Conservation (phyloP, 1,140 invertebrate species). For the Drosophila simulans region DNA sequence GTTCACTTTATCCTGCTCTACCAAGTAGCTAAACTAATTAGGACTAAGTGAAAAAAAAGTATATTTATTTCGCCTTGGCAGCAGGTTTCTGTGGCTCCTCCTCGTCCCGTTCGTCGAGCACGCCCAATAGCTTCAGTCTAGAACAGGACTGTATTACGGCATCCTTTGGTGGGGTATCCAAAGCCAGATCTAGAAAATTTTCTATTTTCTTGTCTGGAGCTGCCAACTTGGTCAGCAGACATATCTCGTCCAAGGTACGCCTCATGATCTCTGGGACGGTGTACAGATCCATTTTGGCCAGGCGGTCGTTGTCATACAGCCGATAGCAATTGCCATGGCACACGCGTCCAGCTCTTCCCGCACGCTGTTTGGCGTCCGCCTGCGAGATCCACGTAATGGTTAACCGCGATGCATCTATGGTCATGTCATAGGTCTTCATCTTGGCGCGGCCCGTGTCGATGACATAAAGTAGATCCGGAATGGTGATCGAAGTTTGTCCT, state of each 20-base stretch:
- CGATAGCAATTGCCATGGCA: slow-evolving; percentile 92
- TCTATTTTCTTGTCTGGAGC: slow-evolving; percentile 86
- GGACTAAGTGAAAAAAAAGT: neutral
- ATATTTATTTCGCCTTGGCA: slow-evolving; percentile 37
- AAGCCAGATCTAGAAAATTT: slow-evolving; percentile 85
- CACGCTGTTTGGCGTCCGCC: slow-evolving; percentile 91
- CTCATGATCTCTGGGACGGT: slow-evolving; percentile 92
- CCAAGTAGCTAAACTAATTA: too few species aligned
- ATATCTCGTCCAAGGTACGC: slow-evolving; percentile 93
- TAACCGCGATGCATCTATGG: slow-evolving; percentile 89
- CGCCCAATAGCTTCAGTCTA: slow-evolving; percentile 92
- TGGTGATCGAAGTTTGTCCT: slow-evolving; percentile 96
- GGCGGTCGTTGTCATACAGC: slow-evolving; percentile 90
- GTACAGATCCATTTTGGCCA: slow-evolving; percentile 86
- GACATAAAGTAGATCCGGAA: slow-evolving; percentile 89
- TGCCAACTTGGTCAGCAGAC: slow-evolving; percentile 94
- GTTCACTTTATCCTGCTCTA: too few species aligned
- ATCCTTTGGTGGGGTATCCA: slow-evolving; percentile 93
- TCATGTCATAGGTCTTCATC: slow-evolving; percentile 92
- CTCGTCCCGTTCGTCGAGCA: slow-evolving; percentile 90
- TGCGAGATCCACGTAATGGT: slow-evolving; percentile 91
- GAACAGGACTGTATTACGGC: slow-evolving; percentile 87
- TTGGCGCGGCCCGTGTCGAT: slow-evolving; percentile 96
- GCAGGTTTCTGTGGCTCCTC: slow-evolving; percentile 56
- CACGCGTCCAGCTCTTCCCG: slow-evolving; percentile 94